Conservation (phyloP, 2,797 vertebrate genomes). For the Paratrypauchen microcephalus region DNA sequence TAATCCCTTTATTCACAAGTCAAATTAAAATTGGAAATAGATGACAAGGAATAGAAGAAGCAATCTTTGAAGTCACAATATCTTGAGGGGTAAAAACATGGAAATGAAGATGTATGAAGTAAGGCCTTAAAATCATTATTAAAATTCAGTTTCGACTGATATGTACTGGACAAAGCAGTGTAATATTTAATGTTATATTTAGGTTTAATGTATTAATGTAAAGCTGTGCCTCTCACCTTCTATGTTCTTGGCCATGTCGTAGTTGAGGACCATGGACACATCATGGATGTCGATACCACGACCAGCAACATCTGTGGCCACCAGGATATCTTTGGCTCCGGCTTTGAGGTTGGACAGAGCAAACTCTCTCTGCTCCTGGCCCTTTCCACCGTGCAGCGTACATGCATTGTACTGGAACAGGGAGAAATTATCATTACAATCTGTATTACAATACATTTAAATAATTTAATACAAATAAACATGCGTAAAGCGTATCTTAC, state of each 20-base stretch:
- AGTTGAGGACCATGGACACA: constrained; percentile 97
- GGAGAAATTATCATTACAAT: neutral
- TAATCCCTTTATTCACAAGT: too few species aligned
- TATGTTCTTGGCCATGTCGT: constrained; percentile 99
- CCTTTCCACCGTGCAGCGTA: constrained; percentile 96
- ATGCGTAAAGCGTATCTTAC: constrained; percentile 67
- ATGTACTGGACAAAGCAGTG: too few species aligned
- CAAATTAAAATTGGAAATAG: too few species aligned
- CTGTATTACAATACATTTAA: too few species aligned
- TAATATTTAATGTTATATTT: neutral
- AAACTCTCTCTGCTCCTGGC: constrained; percentile 97
- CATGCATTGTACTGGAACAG: constrained; percentile 92
- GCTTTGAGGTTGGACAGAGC: constrained; percentile 97
- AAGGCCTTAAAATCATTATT: too few species aligned
- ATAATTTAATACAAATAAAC: neutral
- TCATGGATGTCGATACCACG: constrained; percentile 98
- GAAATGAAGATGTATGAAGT: too few species aligned
- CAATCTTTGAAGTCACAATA: too few species aligned
- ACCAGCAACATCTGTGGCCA: constrained; percentile 96
- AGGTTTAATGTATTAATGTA: neutral
- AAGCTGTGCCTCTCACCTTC: constrained; percentile 80
- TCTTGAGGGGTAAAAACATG: too few species aligned
- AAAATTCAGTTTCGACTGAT: too few species aligned
- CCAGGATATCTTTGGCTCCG: constrained; percentile 97
- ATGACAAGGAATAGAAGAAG: too few species aligned